phyloP scores from a whole-genome alignment of 2,113 vertebrate genomes.

The Picathartes gymnocephalus region DNA sequence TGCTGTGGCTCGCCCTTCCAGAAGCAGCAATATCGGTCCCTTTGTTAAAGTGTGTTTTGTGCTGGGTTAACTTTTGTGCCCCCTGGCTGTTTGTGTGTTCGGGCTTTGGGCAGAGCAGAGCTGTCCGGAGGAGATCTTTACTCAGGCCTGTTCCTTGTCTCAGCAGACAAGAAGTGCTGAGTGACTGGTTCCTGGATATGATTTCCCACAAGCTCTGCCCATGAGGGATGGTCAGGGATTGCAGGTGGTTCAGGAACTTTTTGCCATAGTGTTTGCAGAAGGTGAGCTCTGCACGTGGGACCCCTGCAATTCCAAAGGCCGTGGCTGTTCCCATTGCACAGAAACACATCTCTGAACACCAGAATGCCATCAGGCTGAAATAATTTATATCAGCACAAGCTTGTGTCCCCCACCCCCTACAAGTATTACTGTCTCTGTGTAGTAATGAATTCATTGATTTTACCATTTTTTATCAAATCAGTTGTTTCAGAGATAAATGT shows the following conservation, averaged over 20 bases:
- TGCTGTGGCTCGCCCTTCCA: background rate
- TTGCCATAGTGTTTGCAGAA: background rate
- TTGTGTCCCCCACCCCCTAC: background rate
- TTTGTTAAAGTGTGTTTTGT: background rate
- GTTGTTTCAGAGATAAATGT: constrained; percentile 72
- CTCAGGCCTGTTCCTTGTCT: background rate
- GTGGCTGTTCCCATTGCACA: background rate
- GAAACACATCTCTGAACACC: background rate
- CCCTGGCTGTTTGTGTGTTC: background rate
- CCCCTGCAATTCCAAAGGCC: background rate
- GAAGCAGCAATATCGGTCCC: background rate
- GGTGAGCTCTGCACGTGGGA: background rate
- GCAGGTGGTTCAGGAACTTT: background rate
- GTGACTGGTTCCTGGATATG: background rate
- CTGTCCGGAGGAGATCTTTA: background rate
- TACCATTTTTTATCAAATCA: constrained; percentile 60
- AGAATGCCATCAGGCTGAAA: background rate
- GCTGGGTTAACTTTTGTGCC: background rate
- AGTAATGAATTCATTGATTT: constrained; percentile 73
- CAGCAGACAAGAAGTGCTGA: background rate
- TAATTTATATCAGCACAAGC: background rate
- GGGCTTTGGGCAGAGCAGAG: background rate
- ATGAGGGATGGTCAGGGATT: background rate
- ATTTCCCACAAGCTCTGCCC: background rate
- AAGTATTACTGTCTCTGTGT: background rate